phyloP scores from a whole-genome alignment of 2,888 invertebrate genomes.

The Conistra vaccinii region DNA sequence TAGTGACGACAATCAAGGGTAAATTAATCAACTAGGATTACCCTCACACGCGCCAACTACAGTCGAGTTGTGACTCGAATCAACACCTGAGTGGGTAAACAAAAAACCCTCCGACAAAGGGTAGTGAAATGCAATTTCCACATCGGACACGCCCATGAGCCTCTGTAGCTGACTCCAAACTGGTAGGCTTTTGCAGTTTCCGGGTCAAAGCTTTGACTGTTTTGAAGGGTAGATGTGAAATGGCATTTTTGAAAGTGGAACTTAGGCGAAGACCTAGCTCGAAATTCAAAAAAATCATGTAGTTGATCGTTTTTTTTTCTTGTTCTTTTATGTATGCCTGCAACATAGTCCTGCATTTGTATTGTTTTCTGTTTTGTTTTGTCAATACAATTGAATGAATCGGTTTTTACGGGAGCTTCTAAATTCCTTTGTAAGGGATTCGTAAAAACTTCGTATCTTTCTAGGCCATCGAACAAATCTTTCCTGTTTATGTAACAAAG shows the following conservation, averaged over 20 bases:
- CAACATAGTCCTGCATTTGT: constrained; percentile 1
- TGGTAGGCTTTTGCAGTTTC: constrained; percentile 71
- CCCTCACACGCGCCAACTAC: constrained; percentile 34
- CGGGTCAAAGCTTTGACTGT: constrained; percentile 74
- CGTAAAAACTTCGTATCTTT: constrained; percentile 58
- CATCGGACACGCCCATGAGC: constrained; percentile 71
- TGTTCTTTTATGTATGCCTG: background rate
- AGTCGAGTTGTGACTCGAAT: constrained; percentile 52
- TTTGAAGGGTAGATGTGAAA: constrained; percentile 51
- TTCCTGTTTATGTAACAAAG: constrained; percentile 55
- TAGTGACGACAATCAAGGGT: constrained; percentile 37
- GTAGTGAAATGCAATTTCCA: constrained; percentile 75
- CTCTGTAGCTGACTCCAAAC: constrained; percentile 58
- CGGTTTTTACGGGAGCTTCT: constrained; percentile 25
- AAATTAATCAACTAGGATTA: constrained; percentile 56
- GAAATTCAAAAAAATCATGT: background rate
- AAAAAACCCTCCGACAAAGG: constrained; percentile 75
- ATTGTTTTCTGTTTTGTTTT: constrained; percentile 9
- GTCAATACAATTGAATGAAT: constrained; percentile 18
- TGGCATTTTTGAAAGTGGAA: constrained; percentile 22
- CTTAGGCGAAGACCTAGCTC: background rate
- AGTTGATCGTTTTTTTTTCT: background rate
- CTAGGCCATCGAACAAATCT: constrained; percentile 54
- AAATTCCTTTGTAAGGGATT: constrained; percentile 40
- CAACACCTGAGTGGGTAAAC: constrained; percentile 73